Evolutionary conservation across 2,888 invertebrate species (phyloP).

Genomic region (Scaptomyza reducta): DNA sequence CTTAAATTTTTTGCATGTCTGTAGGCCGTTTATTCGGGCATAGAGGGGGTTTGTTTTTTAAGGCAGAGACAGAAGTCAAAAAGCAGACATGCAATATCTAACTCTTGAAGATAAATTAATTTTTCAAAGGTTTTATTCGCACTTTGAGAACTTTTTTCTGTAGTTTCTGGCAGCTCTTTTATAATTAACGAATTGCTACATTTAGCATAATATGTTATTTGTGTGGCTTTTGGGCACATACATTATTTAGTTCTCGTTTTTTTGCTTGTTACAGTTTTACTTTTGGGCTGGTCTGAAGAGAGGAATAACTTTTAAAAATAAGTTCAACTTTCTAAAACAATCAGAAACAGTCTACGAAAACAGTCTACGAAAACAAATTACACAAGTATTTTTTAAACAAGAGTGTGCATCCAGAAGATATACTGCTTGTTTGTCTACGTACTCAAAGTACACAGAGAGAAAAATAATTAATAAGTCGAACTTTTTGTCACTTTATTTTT

Average conservation of each 20-base stretch:
- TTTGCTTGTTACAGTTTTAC: background rate
- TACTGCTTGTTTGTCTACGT: background rate
- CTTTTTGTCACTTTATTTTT: background rate
- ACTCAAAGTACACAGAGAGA: background rate
- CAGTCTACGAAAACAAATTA: background rate
- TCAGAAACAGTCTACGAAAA: constrained; percentile 7
- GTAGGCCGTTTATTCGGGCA: constrained; percentile 17
- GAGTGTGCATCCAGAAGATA: background rate
- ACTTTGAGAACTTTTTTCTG: constrained; percentile 3
- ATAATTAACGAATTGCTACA: constrained; percentile 3
- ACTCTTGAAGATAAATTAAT: background rate
- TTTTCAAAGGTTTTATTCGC: background rate
- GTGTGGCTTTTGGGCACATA: background rate
- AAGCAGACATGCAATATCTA: constrained; percentile 6
- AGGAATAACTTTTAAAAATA: background rate
- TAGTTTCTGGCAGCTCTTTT: background rate
- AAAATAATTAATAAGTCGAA: background rate
- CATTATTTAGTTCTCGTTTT: constrained; percentile 3
- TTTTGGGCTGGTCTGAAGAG: background rate
- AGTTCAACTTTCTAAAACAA: constrained; percentile 3
- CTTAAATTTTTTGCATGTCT: constrained; percentile 59
- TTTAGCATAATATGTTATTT: background rate
- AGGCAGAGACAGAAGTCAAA: constrained; percentile 16
- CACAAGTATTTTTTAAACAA: background rate
- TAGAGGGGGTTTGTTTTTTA: background rate